Base-by-base conservation (phyloP, 2,113 vertebrate species). In the Panthera leo region DNA sequence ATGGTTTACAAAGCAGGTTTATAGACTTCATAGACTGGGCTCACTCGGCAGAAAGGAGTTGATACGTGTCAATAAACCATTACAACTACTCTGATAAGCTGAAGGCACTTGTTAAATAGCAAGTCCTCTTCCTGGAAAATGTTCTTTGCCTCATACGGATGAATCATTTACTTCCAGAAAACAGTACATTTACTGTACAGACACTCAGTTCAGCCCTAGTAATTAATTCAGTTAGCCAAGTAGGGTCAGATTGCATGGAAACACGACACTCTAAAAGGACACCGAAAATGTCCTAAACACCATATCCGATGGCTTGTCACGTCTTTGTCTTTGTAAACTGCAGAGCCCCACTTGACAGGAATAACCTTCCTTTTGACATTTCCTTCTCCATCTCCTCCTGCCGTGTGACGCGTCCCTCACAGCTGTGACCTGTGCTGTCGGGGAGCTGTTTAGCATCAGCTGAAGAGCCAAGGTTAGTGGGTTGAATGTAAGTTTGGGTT, bases 161-260 rank as follows among this genome's bases (percentile, higher is more conserved):
- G 68, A 97, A 95, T 97, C 89, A 92, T 96, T 96, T 91, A 65
- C 96, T 97, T 97, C 79, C 89, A 96, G 93, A 96, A 96, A 98
- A 92, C 75, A 80, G 63, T 76, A 86, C 80, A 53, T 45, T 97
- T 89, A 89, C 58, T 68, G 48, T 83, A 91, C 73, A 48, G 78
- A 89, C 55, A 27, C 55, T 91, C 83, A 75, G 63, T 93, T 95
- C 70, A 89, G 58, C 55, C 67, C 71, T 51, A 70, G 51, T 94
- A 76, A 95, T 98, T 95, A 91, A 96, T 95, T 97, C 15, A 65
- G 23, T 88, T 84, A 42, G 67, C 45, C 63, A 55, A 55, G 11
- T 27, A 89, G 36, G 89, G 78, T 93, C 73, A 93, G 78, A 93
- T 95, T 96, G 93, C 83, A 95, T 7, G 42, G 71, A 63, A 83